Base-by-base conservation (phyloP, 2,888 invertebrate species). In the Margaritifera margaritifera region DNA sequence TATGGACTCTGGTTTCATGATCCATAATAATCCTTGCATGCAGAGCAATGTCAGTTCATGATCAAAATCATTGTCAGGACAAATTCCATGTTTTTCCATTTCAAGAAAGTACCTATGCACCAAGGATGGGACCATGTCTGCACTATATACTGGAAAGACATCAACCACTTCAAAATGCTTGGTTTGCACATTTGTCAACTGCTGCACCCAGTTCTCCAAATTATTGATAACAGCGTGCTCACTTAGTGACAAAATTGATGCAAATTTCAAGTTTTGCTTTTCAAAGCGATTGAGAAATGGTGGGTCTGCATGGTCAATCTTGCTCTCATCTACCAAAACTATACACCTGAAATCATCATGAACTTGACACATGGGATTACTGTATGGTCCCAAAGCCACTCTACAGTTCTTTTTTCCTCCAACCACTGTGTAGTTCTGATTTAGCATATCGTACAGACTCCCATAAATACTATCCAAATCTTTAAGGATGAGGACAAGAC, bases 211-310 rank as follows among this genome's bases (percentile, higher is more conserved):
- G 1, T 11, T 20, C 2, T 72, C 71, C 15, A 82, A 20, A n/a
- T 64, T 54, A 2, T 58, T 19, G 1, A 72, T 67, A 0, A 77
- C n/a, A 18, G 50, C 25, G 1, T 31, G 15, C 50, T 79, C 71
- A 8, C 65, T 51, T 0, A 20, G 15, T n/a, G 59, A 58, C 18
- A 83, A 57, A 11, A 76, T 66, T 55, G 79, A 81, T 54, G 63
- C 27, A 64, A 82, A 77, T 60, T 77, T 63, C 42, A 88, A 71
- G 64, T 82, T 77, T 53, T 85, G 85, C 22, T 85, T 85, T 69
- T 85, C 85, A 71, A 85, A 82, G 20, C 85, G 64, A 62, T 85
- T 85, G 19, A 85, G 65, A 68, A 85, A 81, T 6, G 85, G 84
- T 50, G 83, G 81, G 54, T 83, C 82, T 15, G 77, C 69, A 24